phyloP scores from a whole-genome alignment of 1,140 invertebrate genomes.

The Drosophila tropicalis region DNA sequence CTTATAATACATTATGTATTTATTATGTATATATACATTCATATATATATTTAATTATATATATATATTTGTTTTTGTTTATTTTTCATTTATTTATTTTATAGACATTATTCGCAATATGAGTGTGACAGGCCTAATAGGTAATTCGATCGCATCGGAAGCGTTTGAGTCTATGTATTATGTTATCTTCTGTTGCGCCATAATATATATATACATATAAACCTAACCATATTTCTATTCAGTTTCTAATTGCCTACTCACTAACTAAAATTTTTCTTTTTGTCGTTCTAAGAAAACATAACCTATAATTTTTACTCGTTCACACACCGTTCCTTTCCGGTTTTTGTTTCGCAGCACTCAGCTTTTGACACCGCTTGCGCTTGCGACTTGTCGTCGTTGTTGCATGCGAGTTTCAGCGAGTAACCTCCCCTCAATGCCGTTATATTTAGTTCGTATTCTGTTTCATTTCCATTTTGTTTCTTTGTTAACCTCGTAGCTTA shows the following conservation, averaged over 20 bases:
- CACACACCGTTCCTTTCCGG: neutral
- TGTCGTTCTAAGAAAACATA: neutral
- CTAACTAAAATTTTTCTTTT: constrained; percentile 15
- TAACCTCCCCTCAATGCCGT: neutral
- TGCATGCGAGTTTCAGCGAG: neutral
- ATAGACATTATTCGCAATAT: constrained; percentile 83
- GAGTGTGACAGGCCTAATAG: constrained; percentile 74
- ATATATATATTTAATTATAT: constrained; percentile 25
- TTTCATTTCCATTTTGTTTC: neutral
- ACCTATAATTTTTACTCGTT: neutral
- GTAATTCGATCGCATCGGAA: constrained; percentile 61
- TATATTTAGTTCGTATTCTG: neutral
- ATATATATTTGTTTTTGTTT: constrained; percentile 24
- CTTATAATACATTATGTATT: neutral
- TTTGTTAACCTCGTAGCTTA: no score
- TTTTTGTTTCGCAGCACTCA: neutral
- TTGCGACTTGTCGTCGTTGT: neutral
- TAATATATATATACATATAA: neutral
- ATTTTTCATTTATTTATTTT: constrained; percentile 62
- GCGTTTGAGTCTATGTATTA: constrained; percentile 17
- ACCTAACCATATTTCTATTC: neutral
- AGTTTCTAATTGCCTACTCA: constrained; percentile 18
- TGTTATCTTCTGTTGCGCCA: constrained; percentile 25
- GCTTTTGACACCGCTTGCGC: constrained; percentile 6
- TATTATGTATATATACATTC: neutral